Conservation (phyloP, 37 sponge, comb jelly and placozoan species). For the Diacarnus erythraeanus region DNA sequence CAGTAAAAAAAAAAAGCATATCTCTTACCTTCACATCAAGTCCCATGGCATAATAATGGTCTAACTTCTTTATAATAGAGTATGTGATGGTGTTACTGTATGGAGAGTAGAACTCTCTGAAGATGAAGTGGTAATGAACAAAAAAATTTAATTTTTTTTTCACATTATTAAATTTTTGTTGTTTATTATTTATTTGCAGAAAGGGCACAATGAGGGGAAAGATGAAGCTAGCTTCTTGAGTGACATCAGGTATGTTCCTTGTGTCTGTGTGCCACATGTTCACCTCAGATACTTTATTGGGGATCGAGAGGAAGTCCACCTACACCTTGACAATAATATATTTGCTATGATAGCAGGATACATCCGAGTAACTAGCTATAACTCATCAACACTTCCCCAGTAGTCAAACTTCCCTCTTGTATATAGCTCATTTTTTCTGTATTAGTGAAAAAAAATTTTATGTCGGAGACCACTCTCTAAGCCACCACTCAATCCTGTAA, state of each 20-base stretch:
- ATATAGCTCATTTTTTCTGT: too few species aligned
- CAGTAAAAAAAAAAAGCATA: neutral
- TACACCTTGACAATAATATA: too few species aligned
- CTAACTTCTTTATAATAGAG: neutral
- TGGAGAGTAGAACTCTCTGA: constrained; percentile 35
- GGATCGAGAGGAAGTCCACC: too few species aligned
- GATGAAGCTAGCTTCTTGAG: neutral
- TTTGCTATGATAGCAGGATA: too few species aligned
- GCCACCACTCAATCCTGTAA: too few species aligned
- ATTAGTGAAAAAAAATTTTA: too few species aligned
- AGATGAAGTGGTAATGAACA: constrained; percentile 33
- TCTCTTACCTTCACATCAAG: neutral
- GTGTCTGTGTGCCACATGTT: neutral
- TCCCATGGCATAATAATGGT: neutral
- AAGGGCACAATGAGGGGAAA: neutral
- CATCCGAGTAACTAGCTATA: too few species aligned
- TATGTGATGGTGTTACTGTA: constrained; percentile 30
- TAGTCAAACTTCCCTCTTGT: too few species aligned
- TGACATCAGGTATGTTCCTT: constrained; percentile 4
- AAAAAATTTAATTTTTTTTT: neutral
- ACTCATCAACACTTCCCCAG: too few species aligned
- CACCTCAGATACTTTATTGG: too few species aligned
- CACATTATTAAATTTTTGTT: too few species aligned
- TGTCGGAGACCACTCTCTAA: too few species aligned
- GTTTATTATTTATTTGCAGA: neutral